Evolutionary conservation across 1,140 invertebrate species (phyloP).

Genomic region (Drosophila subpulchrella): DNA sequence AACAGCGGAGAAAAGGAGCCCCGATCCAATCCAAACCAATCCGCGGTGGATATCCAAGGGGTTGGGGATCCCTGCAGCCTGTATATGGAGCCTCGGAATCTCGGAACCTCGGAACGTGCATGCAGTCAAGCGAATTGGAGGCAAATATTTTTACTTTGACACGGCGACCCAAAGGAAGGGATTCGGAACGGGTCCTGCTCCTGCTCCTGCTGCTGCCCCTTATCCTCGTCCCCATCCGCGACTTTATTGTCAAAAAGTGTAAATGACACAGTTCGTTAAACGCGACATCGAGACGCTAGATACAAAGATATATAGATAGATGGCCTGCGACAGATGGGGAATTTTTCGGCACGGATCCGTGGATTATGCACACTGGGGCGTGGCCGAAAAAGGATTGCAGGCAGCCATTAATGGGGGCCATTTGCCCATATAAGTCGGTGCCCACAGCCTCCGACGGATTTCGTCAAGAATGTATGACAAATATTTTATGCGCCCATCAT

Average conservation of each 20-base stretch:
- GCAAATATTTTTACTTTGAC: conserved; percentile 83
- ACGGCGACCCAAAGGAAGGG: conserved; percentile 51
- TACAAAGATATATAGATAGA: conserved; percentile 45
- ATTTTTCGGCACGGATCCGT: conserved; percentile 46
- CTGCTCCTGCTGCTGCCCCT: neutral
- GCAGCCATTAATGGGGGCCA: conserved; percentile 65
- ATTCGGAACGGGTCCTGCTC: conserved; percentile 3
- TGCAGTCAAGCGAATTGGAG: conserved; percentile 80
- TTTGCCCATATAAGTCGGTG: neutral
- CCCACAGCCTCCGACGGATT: conserved; percentile 45
- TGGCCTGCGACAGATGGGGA: conserved; percentile 5
- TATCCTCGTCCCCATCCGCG: neutral
- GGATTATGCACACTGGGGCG: conserved; percentile 78
- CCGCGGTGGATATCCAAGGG: neutral
- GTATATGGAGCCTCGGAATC: conserved; percentile 26
- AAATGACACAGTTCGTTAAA: conserved; percentile 84
- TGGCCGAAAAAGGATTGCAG: conserved; percentile 73
- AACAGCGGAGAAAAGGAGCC: conserved; percentile 56
- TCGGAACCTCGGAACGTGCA: conserved; percentile 50
- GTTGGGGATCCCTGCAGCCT: conserved; percentile 56
- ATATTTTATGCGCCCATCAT: conserved; percentile 82
- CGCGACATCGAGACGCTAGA: conserved; percentile 61
- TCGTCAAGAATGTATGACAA: conserved; percentile 70
- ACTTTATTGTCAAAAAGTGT: conserved; percentile 68
- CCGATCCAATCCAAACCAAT: conserved; percentile 8